A percentile compares a stretch with the other conserved stretches of the same genome.
These are phyloP conservation scores for Chromobotia macracanthus DNA, from an alignment of 2,797 vertebrate species.

Conservation along the genomic window DNA sequence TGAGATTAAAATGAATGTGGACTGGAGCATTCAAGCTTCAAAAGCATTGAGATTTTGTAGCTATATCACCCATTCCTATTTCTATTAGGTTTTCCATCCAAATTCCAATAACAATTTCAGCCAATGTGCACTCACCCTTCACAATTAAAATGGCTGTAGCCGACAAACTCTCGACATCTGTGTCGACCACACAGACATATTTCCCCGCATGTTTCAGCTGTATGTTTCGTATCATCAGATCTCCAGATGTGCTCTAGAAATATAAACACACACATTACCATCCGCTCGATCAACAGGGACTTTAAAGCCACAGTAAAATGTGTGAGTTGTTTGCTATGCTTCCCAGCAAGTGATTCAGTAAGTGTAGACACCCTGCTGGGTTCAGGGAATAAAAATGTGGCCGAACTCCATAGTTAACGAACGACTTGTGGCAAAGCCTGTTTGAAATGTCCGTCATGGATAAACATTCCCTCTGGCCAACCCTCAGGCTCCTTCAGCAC, in stretches of 20 bases:
- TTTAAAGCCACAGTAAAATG: constrained; percentile 9
- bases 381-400: constrained; percentile 37
- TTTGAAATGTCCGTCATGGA: constrained; percentile 45
- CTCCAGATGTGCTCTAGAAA: constrained; percentile 86
- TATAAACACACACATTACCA: constrained; percentile 42
- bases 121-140: constrained; percentile 82
- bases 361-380: constrained; percentile 37
- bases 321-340: constrained; percentile 16
- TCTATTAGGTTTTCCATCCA: constrained; percentile 36
- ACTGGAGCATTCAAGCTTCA: no score
- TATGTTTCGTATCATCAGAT: constrained; percentile 95
- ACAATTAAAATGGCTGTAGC: constrained; percentile 92
- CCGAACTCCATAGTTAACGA: constrained; percentile 39
- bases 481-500: constrained; percentile 39
- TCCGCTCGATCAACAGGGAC: constrained; percentile 13
- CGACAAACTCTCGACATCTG: constrained; percentile 91
- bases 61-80: background rate
- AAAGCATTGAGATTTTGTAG: background rate
- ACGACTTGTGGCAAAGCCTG: constrained; percentile 43
- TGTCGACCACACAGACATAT: constrained; percentile 92
- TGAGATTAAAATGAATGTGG: no score
- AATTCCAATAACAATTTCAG: constrained; percentile 5
- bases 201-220: constrained; percentile 92
- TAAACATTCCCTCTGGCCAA: constrained; percentile 53
- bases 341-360: constrained; percentile 21